Evolutionary conservation across 2,888 invertebrate genomes (phyloP).

Genomic region (Eudasyphora cyanicolor): DNA sequence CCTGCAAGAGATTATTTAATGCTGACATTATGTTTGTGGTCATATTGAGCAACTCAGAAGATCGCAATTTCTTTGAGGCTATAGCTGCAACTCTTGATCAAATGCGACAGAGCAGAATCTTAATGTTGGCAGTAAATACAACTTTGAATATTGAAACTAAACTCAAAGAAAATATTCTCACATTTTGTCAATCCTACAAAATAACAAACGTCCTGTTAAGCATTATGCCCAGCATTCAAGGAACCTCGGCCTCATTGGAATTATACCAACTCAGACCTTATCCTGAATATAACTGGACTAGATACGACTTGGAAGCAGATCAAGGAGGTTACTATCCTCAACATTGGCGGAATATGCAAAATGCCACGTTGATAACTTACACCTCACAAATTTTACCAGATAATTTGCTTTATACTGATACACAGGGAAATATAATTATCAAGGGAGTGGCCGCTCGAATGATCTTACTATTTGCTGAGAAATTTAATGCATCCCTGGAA

Average conservation of each 20-base stretch:
- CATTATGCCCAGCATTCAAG: background rate
- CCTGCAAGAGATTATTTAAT: too few relatives aligned
- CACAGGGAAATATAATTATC: constrained; percentile 30
- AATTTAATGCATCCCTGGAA: constrained; percentile 67
- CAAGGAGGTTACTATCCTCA: background rate
- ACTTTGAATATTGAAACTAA: background rate
- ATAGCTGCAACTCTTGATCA: too few relatives aligned
- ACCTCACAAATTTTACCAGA: constrained; percentile 69
- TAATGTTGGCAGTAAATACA: constrained; percentile 27
- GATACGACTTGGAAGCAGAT: too few relatives aligned
- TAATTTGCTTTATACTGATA: constrained; percentile 61
- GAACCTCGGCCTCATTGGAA: too few relatives aligned
- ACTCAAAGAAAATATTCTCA: background rate
- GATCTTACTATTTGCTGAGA: constrained; percentile 64
- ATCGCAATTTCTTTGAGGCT: too few relatives aligned
- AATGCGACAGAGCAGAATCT: constrained; percentile 45
- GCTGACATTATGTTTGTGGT: too few relatives aligned
- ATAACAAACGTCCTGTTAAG: constrained; percentile 21
- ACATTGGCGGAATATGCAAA: constrained; percentile 16
- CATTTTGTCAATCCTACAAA: constrained; percentile 14
- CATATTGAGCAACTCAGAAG: too few relatives aligned
- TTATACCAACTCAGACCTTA: background rate
- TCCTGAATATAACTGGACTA: background rate
- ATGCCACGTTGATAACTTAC: constrained; percentile 47
- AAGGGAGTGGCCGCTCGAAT: constrained; percentile 67